Percentiles rank a stretch among this genome's conserved stretches.
Conservation (phyloP, 2,113 vertebrate genomes). For the Labeo catla region DNA sequence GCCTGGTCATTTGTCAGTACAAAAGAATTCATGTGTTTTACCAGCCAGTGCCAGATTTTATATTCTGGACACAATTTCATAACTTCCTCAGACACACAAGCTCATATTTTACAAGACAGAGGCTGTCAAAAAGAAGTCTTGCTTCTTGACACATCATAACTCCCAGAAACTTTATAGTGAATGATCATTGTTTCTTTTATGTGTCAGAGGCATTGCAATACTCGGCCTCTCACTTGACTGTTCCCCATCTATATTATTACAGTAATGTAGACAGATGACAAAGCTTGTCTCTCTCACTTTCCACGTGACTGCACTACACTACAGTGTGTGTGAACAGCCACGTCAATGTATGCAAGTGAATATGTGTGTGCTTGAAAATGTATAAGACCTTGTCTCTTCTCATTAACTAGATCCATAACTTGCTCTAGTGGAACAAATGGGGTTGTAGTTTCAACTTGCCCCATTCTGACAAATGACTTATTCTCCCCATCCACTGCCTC, state of each 20-base stretch:
- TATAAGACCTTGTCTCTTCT: slow-evolving; percentile 37
- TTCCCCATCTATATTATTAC: not conserved
- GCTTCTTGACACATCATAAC: slow-evolving; percentile 25
- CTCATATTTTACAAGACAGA: slow-evolving; percentile 20
- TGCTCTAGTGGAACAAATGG: slow-evolving; percentile 43
- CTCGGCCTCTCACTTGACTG: slow-evolving; percentile 18
- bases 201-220: slow-evolving; percentile 13
- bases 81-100: not conserved
- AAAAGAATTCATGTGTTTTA: not conserved
- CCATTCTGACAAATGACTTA: slow-evolving; percentile 46
- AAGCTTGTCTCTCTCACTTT: not conserved
- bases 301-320: not conserved
- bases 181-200: slow-evolving; percentile 36
- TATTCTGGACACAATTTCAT: slow-evolving; percentile 4
- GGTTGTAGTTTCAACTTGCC: slow-evolving; percentile 47
- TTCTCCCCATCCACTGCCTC: slow-evolving; percentile 39
- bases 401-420: slow-evolving; percentile 36
- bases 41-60: not conserved
- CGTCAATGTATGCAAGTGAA: slow-evolving; percentile 30
- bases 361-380: slow-evolving; percentile 32
- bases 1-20: not conserved
- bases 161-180: slow-evolving; percentile 26
- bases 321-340: not conserved
- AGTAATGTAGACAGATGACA: slow-evolving; percentile 36
- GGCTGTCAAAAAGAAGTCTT: not conserved